Base-by-base conservation (phyloP, 2,888 invertebrate species). In the Cantharis rustica region DNA sequence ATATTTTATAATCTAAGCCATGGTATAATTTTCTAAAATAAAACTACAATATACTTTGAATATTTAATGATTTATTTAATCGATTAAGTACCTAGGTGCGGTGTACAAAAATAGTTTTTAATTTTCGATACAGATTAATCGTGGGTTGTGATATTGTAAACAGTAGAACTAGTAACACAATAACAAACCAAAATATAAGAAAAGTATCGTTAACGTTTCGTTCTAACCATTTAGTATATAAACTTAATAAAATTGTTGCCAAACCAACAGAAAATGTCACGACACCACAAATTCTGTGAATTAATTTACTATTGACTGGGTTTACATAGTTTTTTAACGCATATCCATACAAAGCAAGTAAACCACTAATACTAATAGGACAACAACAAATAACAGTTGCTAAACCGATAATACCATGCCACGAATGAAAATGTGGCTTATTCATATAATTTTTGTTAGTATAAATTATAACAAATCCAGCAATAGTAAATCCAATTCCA, bases 331-430 rank as follows among this genome's bases (percentile, higher is more conserved):
- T 79, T 61, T 78, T 82, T 15, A 88, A 76, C 75, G 85, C 82
- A 16, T 80, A 81, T 73, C 83, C 84, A 76, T 84, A 87, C n/a
- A 86, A 80, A 10, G 86, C 82, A 5, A 79, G 71, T n/a, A 85
- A 75, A 15, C 88, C 88, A 73, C 85, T 85, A 4, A 86, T 68
- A 23, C 83, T 79, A 1, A 86, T 80, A 7, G 84, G 82, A 27
- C 85, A 75, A 16, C 82, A 83, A 7, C 82, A 81, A 3, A 85
- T 75, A 69, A 86, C 63, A 7, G 84, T 84, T 11, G 85, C 80
- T 4, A 88, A 76, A 2, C 88, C 88, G 47, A 85, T 82, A 13
- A 86, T 71, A 10, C 83, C 87, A 78, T 88, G 88, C 84, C 86
- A 86, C 3, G 85, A 83, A 23, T 80, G 81, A 77, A 87, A 88